Conservation (phyloP, 2,113 vertebrate species). For the Chloebia gouldiae region DNA sequence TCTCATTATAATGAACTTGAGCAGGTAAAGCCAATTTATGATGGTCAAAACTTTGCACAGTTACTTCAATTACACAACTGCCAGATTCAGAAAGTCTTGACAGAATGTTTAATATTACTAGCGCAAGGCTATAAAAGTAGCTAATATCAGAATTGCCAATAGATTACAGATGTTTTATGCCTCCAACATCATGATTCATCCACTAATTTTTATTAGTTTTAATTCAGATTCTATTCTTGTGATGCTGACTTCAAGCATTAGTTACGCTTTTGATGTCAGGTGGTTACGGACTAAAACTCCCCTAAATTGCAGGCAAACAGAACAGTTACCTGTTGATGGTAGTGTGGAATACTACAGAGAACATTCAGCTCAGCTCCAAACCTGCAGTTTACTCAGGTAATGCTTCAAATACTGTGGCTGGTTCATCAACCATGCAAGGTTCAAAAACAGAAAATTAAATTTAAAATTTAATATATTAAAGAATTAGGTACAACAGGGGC, state of each 20-base stretch:
- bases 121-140: neutral
- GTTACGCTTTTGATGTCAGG: neutral
- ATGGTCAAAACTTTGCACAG: neutral
- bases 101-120: neutral
- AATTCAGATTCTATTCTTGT: neutral
- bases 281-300: neutral
- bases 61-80: neutral
- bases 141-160: neutral
- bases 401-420: neutral
- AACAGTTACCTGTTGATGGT: neutral
- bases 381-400: neutral
- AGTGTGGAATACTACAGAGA: neutral
- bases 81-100: neutral
- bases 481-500: neutral
- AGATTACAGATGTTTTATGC: neutral
- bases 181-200: neutral
- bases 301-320: neutral
- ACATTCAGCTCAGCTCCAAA: neutral
- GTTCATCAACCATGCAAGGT: neutral
- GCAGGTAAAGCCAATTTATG: neutral
- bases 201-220: neutral
- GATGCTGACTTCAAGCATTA: neutral
- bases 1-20: neutral
- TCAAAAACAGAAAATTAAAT: neutral
- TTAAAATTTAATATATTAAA: neutral